A percentile compares a stretch with the other conserved stretches of the same genome.
Evolutionary conservation across 2,797 vertebrate genomes (phyloP).

Genomic region (Sardinella longiceps): DNA sequence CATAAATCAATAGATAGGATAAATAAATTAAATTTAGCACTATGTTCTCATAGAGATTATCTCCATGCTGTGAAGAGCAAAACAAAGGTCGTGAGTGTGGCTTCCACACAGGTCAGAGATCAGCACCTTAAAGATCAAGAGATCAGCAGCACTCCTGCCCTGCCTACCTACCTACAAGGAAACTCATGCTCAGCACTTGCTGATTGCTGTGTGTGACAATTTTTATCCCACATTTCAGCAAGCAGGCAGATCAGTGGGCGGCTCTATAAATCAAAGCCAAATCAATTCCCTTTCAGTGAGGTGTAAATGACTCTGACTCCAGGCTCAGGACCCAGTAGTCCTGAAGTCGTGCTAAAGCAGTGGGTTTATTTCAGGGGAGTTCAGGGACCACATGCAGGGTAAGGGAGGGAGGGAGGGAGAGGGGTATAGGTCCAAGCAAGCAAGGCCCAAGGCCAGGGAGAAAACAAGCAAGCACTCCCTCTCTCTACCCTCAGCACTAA

Average conservation of each 20-base stretch:
- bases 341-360: not conserved
- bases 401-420: not conserved
- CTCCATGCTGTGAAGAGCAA: not conserved
- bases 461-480: too few species aligned
- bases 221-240: conserved; percentile 18
- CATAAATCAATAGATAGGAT: not conserved
- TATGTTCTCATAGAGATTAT: too few species aligned
- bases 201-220: conserved; percentile 10
- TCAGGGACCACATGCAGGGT: not conserved
- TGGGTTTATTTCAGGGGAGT: not conserved
- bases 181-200: not conserved
- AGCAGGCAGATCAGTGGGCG: not conserved
- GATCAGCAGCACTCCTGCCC: not conserved
- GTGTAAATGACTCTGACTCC: not conserved
- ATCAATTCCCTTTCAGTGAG: conserved; percentile 14
- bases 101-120: not conserved
- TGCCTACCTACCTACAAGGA: not conserved
- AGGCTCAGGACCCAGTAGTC: not conserved
- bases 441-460: not conserved
- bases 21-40: not conserved
- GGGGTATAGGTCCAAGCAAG: not conserved
- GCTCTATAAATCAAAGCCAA: conserved; percentile 22
- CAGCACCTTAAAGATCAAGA: not conserved
- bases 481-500: not conserved
- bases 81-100: not conserved